Percentiles rank a stretch among this genome's conserved stretches.
Conservation (phyloP, 2,888 invertebrate species). For the Gisinianus flammeolus region DNA sequence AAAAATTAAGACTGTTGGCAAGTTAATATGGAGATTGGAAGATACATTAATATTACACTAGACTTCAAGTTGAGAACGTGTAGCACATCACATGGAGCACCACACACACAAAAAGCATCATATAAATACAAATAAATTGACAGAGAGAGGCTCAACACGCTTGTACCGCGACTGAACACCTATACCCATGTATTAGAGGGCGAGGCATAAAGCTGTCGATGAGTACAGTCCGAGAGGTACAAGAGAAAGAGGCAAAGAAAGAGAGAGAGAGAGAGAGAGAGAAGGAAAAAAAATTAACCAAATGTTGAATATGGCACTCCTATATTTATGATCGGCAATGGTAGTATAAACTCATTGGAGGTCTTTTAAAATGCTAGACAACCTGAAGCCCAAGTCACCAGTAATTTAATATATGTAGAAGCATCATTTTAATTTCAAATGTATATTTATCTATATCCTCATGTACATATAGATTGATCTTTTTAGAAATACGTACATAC, state of each 20-base stretch:
- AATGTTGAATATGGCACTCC: conserved; percentile 38
- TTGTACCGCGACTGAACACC: not conserved
- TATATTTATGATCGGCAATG: conserved; percentile 22
- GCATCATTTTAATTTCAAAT: too few relatives aligned
- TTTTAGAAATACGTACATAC: too few relatives aligned
- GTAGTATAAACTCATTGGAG: conserved; percentile 17
- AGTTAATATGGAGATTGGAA: conserved; percentile 10
- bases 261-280: conserved; percentile 1
- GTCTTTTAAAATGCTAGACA: conserved; percentile 12
- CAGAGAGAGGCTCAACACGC: conserved; percentile 1
- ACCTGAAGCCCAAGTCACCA: too few relatives aligned
- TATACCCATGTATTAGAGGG: conserved; percentile 11
- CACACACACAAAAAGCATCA: not conserved
- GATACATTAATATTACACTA: conserved; percentile 23
- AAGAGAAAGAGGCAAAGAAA: not conserved
- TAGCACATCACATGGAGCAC: not conserved
- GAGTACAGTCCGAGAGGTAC: too few relatives aligned
- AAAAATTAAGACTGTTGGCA: conserved; percentile 34
- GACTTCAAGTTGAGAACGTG: not conserved
- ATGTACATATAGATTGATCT: too few relatives aligned
- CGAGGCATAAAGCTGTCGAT: conserved; percentile 37
- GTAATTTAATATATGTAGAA: too few relatives aligned
- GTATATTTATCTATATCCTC: too few relatives aligned
- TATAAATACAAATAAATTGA: conserved; percentile 32
- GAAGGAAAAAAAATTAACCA: not conserved